These are phyloP conservation scores for Hybos culiciformis DNA, from an alignment of 2,888 invertebrate genomes.

Conservation along the genomic window DNA sequence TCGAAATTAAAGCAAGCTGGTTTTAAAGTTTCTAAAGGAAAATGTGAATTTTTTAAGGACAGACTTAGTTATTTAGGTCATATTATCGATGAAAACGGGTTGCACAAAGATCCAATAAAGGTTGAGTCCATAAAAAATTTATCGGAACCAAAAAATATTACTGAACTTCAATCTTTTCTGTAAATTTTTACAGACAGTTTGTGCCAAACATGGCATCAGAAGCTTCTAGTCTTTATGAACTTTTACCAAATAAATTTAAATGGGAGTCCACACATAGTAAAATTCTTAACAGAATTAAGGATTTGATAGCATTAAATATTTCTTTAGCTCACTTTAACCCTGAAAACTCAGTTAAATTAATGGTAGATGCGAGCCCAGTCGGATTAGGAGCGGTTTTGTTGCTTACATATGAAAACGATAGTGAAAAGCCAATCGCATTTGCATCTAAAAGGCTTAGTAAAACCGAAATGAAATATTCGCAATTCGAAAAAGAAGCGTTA, in stretches of 20 bases:
- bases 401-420: slow-evolving; percentile 16
- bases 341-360: slow-evolving; percentile 15
- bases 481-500: slow-evolving; percentile 10
- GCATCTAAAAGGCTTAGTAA: slow-evolving; percentile 26
- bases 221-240: slow-evolving; percentile 20
- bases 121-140: slow-evolving; percentile 1
- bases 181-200: slow-evolving; percentile 28
- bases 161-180: slow-evolving; percentile 17
- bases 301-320: neutral
- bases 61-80: slow-evolving; percentile 18
- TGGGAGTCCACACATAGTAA: slow-evolving; percentile 4
- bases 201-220: slow-evolving; percentile 19
- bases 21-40: slow-evolving; percentile 17
- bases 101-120: slow-evolving; percentile 6
- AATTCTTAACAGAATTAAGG: neutral
- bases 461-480: slow-evolving; percentile 24
- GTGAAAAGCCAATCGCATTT: slow-evolving; percentile 24
- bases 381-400: slow-evolving; percentile 21
- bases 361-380: slow-evolving; percentile 25
- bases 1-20: slow-evolving; percentile 9
- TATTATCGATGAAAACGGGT: slow-evolving; percentile 1
- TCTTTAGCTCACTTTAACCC: neutral
- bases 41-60: slow-evolving; percentile 2
- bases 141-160: slow-evolving; percentile 1
- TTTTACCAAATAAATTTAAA: slow-evolving; percentile 11